phyloP scores from a whole-genome alignment of 1,140 invertebrate genomes.

The Magallana ariakensis region DNA sequence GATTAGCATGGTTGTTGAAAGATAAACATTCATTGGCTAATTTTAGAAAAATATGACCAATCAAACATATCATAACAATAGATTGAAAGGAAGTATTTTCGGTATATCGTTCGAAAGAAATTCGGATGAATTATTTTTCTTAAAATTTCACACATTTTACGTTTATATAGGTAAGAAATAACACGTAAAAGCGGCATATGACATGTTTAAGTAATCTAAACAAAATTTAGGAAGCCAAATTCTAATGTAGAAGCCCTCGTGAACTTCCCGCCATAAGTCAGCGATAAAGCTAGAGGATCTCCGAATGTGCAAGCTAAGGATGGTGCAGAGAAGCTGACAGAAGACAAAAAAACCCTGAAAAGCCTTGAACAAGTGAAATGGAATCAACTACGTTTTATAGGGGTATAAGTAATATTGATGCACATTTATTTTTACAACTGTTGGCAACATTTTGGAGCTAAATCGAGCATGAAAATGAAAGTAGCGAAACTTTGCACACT shows the following conservation, averaged over 20 bases:
- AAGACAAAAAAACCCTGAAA: background rate
- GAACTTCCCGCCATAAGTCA: background rate
- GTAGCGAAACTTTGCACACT: no score
- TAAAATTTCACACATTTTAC: no score
- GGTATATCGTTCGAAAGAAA: background rate
- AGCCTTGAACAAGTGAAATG: background rate
- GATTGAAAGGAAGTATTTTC: background rate
- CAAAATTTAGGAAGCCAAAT: no score
- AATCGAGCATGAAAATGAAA: no score
- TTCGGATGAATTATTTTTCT: background rate
- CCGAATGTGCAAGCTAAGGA: background rate
- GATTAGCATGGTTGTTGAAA: no score
- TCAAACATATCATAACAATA: background rate
- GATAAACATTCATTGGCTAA: slow-evolving; percentile 10
- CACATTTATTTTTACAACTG: background rate
- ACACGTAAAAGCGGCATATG: no score
- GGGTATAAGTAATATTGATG: background rate
- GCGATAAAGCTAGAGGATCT: background rate
- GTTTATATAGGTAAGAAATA: no score
- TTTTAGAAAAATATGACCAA: background rate
- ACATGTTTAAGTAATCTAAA: no score
- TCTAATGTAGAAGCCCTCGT: no score
- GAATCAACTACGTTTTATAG: background rate
- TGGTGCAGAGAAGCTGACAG: background rate
- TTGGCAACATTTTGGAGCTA: no score